These are phyloP conservation scores for Erynnis tages DNA, from an alignment of 2,888 invertebrate species.

Conservation along the genomic window DNA sequence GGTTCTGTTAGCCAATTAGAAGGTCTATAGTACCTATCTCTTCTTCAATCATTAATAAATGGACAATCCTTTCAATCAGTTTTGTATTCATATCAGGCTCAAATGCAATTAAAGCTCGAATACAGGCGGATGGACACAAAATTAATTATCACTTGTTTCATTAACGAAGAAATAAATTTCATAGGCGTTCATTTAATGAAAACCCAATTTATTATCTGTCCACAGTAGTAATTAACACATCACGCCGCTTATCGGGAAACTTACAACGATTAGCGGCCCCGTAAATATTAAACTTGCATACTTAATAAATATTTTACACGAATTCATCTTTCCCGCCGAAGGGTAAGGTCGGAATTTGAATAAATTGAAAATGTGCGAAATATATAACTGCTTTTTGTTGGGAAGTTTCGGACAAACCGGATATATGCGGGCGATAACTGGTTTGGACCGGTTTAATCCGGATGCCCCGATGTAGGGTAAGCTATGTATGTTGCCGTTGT, in stretches of 20 bases:
- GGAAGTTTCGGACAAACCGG: slow-evolving; percentile 34
- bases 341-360: slow-evolving; percentile 3
- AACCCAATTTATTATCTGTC: slow-evolving; percentile 20
- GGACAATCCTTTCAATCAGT: no score
- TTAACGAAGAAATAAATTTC: slow-evolving; percentile 14
- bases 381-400: slow-evolving; percentile 29
- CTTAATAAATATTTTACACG: background rate
- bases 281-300: slow-evolving; percentile 6
- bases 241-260: slow-evolving; percentile 14
- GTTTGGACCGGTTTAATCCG: slow-evolving; percentile 46
- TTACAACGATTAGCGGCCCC: slow-evolving; percentile 11
- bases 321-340: background rate
- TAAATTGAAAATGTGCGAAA: background rate
- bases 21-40: no score
- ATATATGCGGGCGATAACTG: slow-evolving; percentile 42
- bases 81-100: slow-evolving; percentile 1
- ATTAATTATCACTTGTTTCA: slow-evolving; percentile 10
- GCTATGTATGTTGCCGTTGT: slow-evolving; percentile 30
- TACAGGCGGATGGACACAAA: background rate
- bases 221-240: slow-evolving; percentile 17
- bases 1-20: no score
- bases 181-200: background rate
- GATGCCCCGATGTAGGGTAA: slow-evolving; percentile 43
- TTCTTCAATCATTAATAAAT: no score
- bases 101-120: slow-evolving; percentile 4